Evolutionary conservation across 2,888 invertebrate genomes (phyloP).

Genomic region (Caenorhabditis sinica): DNA sequence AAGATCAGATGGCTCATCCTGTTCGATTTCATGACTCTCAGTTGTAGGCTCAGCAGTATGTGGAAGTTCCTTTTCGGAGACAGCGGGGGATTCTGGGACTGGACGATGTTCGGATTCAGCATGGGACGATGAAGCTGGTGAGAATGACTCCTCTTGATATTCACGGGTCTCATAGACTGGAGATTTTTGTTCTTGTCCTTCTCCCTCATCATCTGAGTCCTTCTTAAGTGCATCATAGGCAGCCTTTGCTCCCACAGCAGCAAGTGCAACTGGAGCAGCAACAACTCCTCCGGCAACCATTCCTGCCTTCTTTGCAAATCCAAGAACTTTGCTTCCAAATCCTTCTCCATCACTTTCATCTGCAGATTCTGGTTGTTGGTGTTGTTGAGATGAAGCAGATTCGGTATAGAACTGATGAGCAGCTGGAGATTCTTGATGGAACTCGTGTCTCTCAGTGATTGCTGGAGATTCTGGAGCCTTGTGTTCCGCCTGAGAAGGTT

Average conservation of each 20-base stretch:
- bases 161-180: slow-evolving; percentile 6
- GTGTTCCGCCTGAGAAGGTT: neutral
- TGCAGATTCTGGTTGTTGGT: slow-evolving; percentile 30
- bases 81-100: slow-evolving; percentile 15
- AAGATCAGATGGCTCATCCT: slow-evolving; percentile 1
- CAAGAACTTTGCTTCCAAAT: slow-evolving; percentile 63
- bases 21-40: slow-evolving; percentile 29
- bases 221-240: slow-evolving; percentile 72
- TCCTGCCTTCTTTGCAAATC: slow-evolving; percentile 74
- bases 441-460: neutral
- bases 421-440: neutral
- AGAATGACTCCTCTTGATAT: slow-evolving; percentile 9
- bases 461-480: neutral
- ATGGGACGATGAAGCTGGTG: slow-evolving; percentile 29
- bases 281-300: slow-evolving; percentile 76
- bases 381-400: neutral
- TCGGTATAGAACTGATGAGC: slow-evolving; percentile 2
- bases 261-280: slow-evolving; percentile 73
- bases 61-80: slow-evolving; percentile 31
- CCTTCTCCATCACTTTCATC: slow-evolving; percentile 57
- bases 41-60: slow-evolving; percentile 49
- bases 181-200: neutral
- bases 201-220: slow-evolving; percentile 34
- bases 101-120: slow-evolving; percentile 17
- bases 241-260: slow-evolving; percentile 73